Evolutionary conservation across 2,888 invertebrate genomes (phyloP), one percentile per base, ranked within the genome.

Genomic region (Unio delphinus): DNA sequence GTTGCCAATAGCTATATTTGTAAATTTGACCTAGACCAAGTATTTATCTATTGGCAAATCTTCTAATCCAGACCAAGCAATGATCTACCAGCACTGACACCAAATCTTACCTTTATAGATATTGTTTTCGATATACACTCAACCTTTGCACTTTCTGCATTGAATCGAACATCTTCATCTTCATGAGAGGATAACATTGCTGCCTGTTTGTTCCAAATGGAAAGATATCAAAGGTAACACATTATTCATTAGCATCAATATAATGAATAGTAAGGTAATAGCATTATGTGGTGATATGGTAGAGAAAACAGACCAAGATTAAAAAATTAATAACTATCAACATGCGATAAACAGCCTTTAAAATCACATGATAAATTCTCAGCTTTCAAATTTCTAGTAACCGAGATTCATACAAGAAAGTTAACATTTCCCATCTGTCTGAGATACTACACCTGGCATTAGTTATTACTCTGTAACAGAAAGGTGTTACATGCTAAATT

Each of bases 91-190:
- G 59, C 54, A n/a, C 26, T 34, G 55, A 1, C 18, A 57, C 28
- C 26, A 56, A 56, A n/a, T 67, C 69, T 72, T 77, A 87, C 88
- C 84, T 81, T 79, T 23, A 88, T 72, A 70, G 80, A 79, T 57
- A 88, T 79, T 69, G 81, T 76, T 66, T 76, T 79, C 5, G 84
- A 73, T 56, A 87, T 76, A 70, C 87, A 87, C 45, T 84, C 84
- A 26, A 87, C 74, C 56, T 78, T 71, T 54, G 64, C 82, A 26
- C 82, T 75, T 55, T 77, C 73, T 66, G 75, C 80, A 65, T 82
- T 79, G 45, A 78, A 65, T 55, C 80, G 75, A 28, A 84, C 78
- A 62, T 84, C 85, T 68, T 78, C 74, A 18, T 78, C 80, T 55
- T 84, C 83, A 30, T 82, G 76, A 20, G 81, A 83, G 15, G 81